Conservation (phyloP, 2,888 invertebrate species). For the Clitarchus hookeri region DNA sequence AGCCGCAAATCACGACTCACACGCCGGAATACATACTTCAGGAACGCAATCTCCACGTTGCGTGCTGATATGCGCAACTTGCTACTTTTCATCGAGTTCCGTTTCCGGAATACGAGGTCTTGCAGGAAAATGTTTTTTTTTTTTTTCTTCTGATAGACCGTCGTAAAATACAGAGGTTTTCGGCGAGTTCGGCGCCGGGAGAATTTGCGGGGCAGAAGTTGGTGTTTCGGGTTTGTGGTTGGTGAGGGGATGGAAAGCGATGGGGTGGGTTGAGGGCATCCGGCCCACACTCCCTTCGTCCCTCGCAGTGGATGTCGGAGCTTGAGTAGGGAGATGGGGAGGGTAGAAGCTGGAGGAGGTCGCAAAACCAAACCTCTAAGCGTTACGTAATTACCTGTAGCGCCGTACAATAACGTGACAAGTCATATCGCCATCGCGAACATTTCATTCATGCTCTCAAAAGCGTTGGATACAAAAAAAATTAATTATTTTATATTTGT, state of each 20-base stretch:
- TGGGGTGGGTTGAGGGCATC: neutral
- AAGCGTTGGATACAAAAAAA: too few relatives aligned
- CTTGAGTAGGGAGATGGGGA: neutral
- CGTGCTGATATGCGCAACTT: neutral
- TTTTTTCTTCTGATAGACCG: neutral
- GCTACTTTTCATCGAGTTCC: neutral
- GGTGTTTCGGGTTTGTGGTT: neutral
- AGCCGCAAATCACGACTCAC: too few relatives aligned
- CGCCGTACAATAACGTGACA: neutral
- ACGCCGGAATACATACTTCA: too few relatives aligned
- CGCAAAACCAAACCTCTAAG: slow-evolving; percentile 2
- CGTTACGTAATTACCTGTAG: slow-evolving; percentile 7
- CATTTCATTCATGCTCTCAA: too few relatives aligned
- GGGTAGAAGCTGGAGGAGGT: neutral
- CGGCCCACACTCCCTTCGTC: too few relatives aligned
- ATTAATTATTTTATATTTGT: too few relatives aligned
- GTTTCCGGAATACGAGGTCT: neutral
- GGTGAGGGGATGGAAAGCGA: neutral
- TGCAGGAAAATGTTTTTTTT: neutral
- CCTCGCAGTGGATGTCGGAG: too few relatives aligned
- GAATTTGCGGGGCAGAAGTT: neutral
- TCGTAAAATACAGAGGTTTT: neutral
- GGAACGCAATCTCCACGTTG: neutral
- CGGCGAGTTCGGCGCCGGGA: neutral
- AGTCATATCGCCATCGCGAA: neutral